These are phyloP conservation scores for Ptiloglossa arizonensis DNA, from an alignment of 1,140 invertebrate genomes.

Conservation along the genomic window DNA sequence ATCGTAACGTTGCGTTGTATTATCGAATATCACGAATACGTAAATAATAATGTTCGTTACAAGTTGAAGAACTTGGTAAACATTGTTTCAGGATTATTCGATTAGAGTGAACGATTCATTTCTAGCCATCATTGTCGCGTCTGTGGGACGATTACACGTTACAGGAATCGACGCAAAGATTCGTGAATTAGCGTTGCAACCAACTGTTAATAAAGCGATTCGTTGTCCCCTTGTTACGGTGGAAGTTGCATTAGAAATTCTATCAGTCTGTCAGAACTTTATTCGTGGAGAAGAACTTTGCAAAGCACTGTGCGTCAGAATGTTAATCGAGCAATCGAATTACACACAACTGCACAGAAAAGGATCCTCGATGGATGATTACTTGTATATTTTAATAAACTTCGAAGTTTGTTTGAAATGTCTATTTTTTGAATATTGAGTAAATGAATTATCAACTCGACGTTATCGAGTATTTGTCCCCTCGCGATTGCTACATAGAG, in stretches of 20 bases:
- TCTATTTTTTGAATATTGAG: not conserved
- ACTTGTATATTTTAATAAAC: not conserved
- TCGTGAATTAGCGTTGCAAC: not conserved
- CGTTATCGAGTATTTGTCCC: not conserved
- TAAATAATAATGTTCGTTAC: no score
- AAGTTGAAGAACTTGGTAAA: no score
- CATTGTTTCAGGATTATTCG: no score
- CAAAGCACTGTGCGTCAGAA: not conserved
- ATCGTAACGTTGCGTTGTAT: no score
- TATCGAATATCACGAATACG: no score
- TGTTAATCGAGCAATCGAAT: not conserved
- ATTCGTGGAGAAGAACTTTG: not conserved
- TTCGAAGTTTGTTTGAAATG: not conserved
- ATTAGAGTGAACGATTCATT: not conserved
- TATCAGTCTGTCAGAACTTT: slow-evolving; percentile 17
- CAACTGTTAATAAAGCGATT: not conserved
- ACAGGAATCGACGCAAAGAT: not conserved
- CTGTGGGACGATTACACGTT: no score
- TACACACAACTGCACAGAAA: not conserved
- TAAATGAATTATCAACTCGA: not conserved
- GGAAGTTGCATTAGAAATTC: slow-evolving; percentile 14
- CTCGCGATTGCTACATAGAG: not conserved
- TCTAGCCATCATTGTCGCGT: not conserved
- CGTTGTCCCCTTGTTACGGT: not conserved
- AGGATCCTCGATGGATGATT: not conserved